phyloP scores from a whole-genome alignment of 2,888 invertebrate species.

The Epirrhoe tristata region DNA sequence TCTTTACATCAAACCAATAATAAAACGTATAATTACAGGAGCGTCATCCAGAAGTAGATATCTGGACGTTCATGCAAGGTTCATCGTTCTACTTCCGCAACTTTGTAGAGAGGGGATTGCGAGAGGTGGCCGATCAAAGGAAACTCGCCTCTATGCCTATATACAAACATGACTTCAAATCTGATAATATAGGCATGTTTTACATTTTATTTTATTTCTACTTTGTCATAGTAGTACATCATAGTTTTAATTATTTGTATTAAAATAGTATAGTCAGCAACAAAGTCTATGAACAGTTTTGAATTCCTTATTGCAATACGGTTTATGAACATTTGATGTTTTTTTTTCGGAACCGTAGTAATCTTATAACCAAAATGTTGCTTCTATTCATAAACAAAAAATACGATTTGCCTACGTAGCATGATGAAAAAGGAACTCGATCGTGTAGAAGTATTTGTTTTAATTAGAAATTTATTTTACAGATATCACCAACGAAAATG shows the following conservation, averaged over 20 bases:
- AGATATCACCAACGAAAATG: slow-evolving; percentile 79
- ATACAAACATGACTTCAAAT: slow-evolving; percentile 71
- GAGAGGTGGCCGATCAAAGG: slow-evolving; percentile 78
- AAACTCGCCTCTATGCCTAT: slow-evolving; percentile 67
- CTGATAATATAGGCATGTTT: slow-evolving; percentile 68
- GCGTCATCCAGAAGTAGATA: slow-evolving; percentile 93
- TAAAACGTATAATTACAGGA: slow-evolving; percentile 71
- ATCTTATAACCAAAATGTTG: too few relatives aligned
- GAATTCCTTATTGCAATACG: too few relatives aligned
- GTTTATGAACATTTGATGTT: too few relatives aligned
- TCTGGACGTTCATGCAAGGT: slow-evolving; percentile 93
- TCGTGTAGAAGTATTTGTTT: background rate
- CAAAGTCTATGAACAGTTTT: too few relatives aligned
- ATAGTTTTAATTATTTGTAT: too few relatives aligned
- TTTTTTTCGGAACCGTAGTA: too few relatives aligned
- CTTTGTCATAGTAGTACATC: background rate
- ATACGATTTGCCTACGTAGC: too few relatives aligned
- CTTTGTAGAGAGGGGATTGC: slow-evolving; percentile 92
- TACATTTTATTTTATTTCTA: background rate
- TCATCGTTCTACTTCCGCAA: slow-evolving; percentile 94
- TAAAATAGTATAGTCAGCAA: too few relatives aligned
- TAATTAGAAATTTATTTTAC: slow-evolving; percentile 47
- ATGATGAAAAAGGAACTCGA: too few relatives aligned
- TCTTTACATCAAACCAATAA: background rate
- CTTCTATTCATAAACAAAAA: too few relatives aligned